A percentile compares a stretch with the other conserved stretches of the same genome.
Evolutionary conservation across 2,113 vertebrate genomes (phyloP).

Genomic region (Clarias gariepinus): DNA sequence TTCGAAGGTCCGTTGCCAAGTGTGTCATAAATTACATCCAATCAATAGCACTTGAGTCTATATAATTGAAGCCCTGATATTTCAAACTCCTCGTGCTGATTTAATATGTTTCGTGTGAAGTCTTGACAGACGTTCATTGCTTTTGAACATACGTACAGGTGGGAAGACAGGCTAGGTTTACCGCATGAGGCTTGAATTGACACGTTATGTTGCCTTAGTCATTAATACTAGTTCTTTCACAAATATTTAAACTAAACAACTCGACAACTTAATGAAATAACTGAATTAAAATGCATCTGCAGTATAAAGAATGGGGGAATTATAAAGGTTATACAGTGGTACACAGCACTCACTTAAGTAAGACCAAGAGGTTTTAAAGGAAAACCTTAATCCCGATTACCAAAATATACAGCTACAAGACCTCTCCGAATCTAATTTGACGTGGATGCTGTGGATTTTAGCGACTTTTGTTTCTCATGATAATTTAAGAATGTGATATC

Average conservation of each 20-base stretch:
- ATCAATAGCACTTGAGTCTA: constrained; percentile 77
- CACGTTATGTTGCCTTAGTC: background rate
- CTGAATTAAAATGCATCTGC: background rate
- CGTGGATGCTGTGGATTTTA: background rate
- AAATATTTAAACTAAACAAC: background rate
- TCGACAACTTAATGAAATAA: background rate
- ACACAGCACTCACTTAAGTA: background rate
- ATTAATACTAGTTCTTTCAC: background rate
- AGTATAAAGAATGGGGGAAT: background rate
- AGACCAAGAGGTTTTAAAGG: background rate
- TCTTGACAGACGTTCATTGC: constrained; percentile 50
- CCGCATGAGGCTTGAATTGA: constrained; percentile 12
- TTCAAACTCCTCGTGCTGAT: constrained; percentile 58
- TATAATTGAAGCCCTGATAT: constrained; percentile 75
- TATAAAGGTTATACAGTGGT: background rate
- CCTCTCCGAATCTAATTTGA: too few species aligned
- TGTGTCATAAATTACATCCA: constrained; percentile 75
- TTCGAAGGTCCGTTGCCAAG: constrained; percentile 66
- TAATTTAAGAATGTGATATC: too few species aligned
- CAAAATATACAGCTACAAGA: background rate
- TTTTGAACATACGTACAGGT: constrained; percentile 40
- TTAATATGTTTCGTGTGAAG: constrained; percentile 58
- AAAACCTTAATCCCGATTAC: background rate
- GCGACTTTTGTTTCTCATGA: background rate
- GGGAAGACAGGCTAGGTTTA: constrained; percentile 23